A percentile compares a stretch with the other conserved stretches of the same genome.
These are phyloP conservation scores for Dasysyrphus albostriatus DNA, from an alignment of 2,888 invertebrate genomes.

Conservation along the genomic window DNA sequence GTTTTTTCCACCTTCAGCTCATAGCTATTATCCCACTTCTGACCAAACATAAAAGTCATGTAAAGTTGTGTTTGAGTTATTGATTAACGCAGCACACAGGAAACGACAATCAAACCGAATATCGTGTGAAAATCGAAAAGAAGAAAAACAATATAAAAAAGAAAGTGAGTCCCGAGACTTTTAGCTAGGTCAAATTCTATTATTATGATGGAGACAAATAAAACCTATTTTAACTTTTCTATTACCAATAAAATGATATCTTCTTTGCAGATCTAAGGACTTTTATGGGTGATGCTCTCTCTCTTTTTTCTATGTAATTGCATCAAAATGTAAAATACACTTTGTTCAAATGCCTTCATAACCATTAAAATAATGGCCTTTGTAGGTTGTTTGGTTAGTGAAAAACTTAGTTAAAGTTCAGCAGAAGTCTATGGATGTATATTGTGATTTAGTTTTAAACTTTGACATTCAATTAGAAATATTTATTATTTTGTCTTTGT, in stretches of 20 bases:
- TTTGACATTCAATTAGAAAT: conserved; percentile 34
- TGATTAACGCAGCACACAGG: background rate
- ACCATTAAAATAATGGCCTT: conserved; percentile 23
- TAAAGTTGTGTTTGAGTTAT: background rate
- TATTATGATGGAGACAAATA: background rate
- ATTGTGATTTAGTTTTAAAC: conserved; percentile 17
- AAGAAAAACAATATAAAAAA: background rate
- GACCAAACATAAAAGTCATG: conserved; percentile 13
- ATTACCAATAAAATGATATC: conserved; percentile 44
- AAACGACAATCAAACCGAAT: background rate
- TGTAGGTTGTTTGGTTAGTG: background rate
- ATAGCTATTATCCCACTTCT: conserved; percentile 6
- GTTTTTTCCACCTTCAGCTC: background rate
- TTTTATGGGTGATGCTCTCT: background rate
- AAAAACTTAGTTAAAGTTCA: conserved; percentile 5
- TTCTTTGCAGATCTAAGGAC: background rate
- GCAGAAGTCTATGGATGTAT: background rate
- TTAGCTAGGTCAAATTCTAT: background rate
- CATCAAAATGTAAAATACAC: conserved; percentile 14
- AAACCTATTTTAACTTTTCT: conserved; percentile 47
- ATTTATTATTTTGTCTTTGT: background rate
- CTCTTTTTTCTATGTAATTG: background rate
- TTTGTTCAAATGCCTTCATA: conserved; percentile 11
- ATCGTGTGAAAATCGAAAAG: background rate
- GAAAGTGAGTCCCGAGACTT: conserved; percentile 5